These are phyloP conservation scores for Lota lota DNA, from an alignment of 2,113 vertebrate genomes.

Conservation along the genomic window DNA sequence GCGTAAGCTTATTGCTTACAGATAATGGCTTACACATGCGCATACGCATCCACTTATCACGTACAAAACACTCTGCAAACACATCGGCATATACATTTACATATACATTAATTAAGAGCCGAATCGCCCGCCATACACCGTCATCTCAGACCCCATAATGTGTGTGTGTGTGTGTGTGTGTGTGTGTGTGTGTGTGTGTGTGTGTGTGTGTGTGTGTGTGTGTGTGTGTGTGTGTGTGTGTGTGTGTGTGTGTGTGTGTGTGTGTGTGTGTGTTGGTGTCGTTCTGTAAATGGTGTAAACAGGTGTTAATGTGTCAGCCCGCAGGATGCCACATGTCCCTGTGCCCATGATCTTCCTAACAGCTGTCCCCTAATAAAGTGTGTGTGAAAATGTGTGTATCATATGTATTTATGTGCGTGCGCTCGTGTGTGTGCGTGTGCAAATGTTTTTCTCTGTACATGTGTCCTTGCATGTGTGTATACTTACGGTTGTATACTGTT, in stretches of 20 bases:
- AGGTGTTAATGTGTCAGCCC: slow-evolving; percentile 68
- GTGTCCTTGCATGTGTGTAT: slow-evolving; percentile 17
- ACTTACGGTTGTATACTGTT: too few species aligned
- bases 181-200: slow-evolving; percentile 15
- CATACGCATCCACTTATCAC: too few species aligned
- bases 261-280: slow-evolving; percentile 17
- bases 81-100: too few species aligned
- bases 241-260: slow-evolving; percentile 5
- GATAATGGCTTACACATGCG: too few species aligned
- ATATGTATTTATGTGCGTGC: slow-evolving; percentile 8
- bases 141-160: too few species aligned
- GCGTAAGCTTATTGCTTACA: too few species aligned
- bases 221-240: slow-evolving; percentile 20
- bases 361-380: slow-evolving; percentile 51
- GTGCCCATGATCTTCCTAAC: slow-evolving; percentile 59
- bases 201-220: background rate
- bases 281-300: slow-evolving; percentile 59
- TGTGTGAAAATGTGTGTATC: background rate
- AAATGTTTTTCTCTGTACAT: background rate
- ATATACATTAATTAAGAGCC: too few species aligned
- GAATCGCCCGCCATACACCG: too few species aligned
- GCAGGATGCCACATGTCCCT: slow-evolving; percentile 64
- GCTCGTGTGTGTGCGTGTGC: slow-evolving; percentile 14
- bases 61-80: too few species aligned
- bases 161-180: background rate